Evolutionary conservation across 2,888 invertebrate species (phyloP).

Genomic region (Ceratothoa steindachneri): DNA sequence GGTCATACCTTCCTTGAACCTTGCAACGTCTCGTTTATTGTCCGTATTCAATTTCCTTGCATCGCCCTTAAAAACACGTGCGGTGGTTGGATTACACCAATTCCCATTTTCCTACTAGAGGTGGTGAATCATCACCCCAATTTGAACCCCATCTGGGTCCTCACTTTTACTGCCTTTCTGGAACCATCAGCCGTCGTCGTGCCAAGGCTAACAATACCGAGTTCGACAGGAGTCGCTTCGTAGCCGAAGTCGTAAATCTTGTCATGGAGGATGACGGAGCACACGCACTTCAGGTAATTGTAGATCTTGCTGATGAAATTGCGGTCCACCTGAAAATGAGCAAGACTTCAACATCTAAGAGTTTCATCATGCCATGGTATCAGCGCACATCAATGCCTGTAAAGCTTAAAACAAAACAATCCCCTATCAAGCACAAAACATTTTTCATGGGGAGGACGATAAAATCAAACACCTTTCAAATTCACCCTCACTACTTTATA

Average conservation of each 20-base stretch:
- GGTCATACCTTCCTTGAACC: no score
- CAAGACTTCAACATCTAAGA: not conserved
- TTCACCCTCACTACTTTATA: no score
- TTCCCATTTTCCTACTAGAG: no score
- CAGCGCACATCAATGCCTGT: not conserved
- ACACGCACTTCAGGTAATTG: slow-evolving; percentile 69
- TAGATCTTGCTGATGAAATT: slow-evolving; percentile 65
- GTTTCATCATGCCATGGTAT: no score
- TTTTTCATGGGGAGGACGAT: no score
- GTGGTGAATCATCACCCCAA: no score
- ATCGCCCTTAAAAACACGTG: no score
- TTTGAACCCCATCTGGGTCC: no score
- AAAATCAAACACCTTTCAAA: no score
- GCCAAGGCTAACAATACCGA: slow-evolving; percentile 81
- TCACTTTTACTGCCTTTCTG: slow-evolving; percentile 56
- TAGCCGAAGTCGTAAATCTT: slow-evolving; percentile 47
- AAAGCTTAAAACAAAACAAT: not conserved
- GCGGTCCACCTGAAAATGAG: slow-evolving; percentile 58
- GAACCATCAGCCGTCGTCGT: slow-evolving; percentile 75
- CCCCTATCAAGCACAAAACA: not conserved
- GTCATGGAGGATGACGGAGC: slow-evolving; percentile 69
- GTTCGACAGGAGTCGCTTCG: slow-evolving; percentile 49
- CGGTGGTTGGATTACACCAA: no score
- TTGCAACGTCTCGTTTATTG: no score
- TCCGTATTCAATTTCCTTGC: no score